Evolutionary conservation across 2,797 vertebrate genomes (phyloP).

Genomic region (Rhinatrema bivittatum): DNA sequence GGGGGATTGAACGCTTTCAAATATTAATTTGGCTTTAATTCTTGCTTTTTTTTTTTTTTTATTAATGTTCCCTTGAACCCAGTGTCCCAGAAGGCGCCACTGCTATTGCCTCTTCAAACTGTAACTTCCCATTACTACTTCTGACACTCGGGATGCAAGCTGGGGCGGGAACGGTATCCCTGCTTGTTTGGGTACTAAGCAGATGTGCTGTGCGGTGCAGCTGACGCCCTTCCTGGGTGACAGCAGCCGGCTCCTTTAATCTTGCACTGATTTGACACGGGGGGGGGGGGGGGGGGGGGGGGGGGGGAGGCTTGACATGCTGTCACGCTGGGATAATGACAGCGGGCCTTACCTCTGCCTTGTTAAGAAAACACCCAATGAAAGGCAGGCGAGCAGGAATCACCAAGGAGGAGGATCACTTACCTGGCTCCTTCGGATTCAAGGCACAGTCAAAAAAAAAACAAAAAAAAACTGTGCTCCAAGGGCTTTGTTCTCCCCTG

Average conservation of each 20-base stretch:
- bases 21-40: too few relatives aligned
- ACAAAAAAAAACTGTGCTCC: too few relatives aligned
- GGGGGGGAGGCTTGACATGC: conserved; percentile 14
- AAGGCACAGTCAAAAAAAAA: too few relatives aligned
- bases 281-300: conserved; percentile 22
- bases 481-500: too few relatives aligned
- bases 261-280: conserved; percentile 9
- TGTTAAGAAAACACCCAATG: conserved; percentile 17
- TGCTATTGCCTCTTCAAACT: too few relatives aligned
- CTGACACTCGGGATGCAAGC: conserved; percentile 8
- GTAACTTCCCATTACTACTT: conserved; percentile 1
- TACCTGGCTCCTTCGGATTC: too few relatives aligned
- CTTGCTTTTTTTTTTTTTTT: too few relatives aligned
- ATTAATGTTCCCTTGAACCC: too few relatives aligned
- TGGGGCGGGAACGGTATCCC: conserved; percentile 11
- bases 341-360: conserved; percentile 19
- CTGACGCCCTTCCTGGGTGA: conserved; percentile 11
- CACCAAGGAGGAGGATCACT: too few relatives aligned
- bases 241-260: conserved; percentile 11
- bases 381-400: conserved; percentile 12
- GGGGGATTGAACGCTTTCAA: too few relatives aligned
- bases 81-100: too few relatives aligned
- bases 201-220: conserved; percentile 10
- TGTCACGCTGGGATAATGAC: conserved; percentile 15
- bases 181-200: conserved; percentile 15